Evolutionary conservation across 2,797 vertebrate genomes (phyloP).

Genomic region (Hipposideros larvatus): DNA sequence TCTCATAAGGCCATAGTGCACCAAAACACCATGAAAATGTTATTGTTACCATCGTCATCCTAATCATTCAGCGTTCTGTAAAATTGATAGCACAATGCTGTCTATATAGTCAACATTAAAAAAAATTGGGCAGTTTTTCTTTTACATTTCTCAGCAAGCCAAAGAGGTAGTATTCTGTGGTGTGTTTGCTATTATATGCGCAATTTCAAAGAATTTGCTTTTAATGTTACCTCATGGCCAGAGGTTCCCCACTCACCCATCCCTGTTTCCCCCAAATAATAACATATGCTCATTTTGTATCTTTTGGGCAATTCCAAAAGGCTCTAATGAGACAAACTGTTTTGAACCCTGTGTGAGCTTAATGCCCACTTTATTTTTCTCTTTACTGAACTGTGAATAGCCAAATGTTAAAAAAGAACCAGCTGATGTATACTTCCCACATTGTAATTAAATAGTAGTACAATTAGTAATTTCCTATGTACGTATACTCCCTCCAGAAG

Average conservation of each 20-base stretch:
- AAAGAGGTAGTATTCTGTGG: background rate
- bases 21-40: background rate
- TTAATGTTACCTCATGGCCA: background rate
- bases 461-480: background rate
- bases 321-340: background rate
- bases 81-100: background rate
- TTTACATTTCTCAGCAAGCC: constrained; percentile 22
- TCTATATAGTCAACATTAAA: background rate
- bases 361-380: background rate
- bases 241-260: background rate
- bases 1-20: background rate
- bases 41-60: background rate
- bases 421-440: background rate
- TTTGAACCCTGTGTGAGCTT: background rate
- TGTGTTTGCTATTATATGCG: background rate
- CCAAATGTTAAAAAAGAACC: background rate
- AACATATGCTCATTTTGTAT: background rate
- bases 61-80: background rate
- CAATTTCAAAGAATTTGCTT: constrained; percentile 52
- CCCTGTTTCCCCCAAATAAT: background rate
- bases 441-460: background rate
- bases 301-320: background rate
- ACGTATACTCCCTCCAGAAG: background rate
- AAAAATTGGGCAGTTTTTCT: background rate
- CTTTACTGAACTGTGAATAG: background rate